These are phyloP conservation scores for Hycleus phaleratus DNA, from an alignment of 1,140 invertebrate species.

Conservation along the genomic window DNA sequence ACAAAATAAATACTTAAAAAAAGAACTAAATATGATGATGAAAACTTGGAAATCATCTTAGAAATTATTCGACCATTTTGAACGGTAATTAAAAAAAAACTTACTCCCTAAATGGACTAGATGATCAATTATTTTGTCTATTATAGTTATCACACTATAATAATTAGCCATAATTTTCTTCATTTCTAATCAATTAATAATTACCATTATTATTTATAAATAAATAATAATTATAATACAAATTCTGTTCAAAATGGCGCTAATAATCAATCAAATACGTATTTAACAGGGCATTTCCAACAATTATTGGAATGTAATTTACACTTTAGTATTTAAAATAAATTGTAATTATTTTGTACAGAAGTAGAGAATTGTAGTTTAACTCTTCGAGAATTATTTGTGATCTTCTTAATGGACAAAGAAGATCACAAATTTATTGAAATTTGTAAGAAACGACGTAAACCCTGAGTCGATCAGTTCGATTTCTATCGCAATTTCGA, in stretches of 20 bases:
- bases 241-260: too few species aligned
- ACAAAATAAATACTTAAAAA: slow-evolving; percentile 17
- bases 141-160: slow-evolving; percentile 7
- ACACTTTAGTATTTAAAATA: not conserved
- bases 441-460: too few species aligned
- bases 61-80: slow-evolving; percentile 19
- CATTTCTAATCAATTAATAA: too few species aligned
- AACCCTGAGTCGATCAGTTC: too few species aligned
- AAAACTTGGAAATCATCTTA: not conserved
- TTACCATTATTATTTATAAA: too few species aligned
- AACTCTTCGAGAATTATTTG: not conserved
- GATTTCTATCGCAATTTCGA: too few species aligned
- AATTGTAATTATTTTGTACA: not conserved
- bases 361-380: not conserved
- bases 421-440: too few species aligned
- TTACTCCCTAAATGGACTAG: slow-evolving; percentile 25
- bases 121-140: slow-evolving; percentile 8
- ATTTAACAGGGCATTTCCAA: too few species aligned
- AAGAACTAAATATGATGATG: not conserved
- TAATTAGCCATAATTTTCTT: not conserved
- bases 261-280: too few species aligned
- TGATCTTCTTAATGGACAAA: not conserved
- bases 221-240: too few species aligned
- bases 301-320: too few species aligned
- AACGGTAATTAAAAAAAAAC: slow-evolving; percentile 9